Evolutionary conservation across 92 coral and sea anemone genomes (phyloP), one percentile per base, ranked within the genome.

Genomic region (Porites cylindrica): DNA sequence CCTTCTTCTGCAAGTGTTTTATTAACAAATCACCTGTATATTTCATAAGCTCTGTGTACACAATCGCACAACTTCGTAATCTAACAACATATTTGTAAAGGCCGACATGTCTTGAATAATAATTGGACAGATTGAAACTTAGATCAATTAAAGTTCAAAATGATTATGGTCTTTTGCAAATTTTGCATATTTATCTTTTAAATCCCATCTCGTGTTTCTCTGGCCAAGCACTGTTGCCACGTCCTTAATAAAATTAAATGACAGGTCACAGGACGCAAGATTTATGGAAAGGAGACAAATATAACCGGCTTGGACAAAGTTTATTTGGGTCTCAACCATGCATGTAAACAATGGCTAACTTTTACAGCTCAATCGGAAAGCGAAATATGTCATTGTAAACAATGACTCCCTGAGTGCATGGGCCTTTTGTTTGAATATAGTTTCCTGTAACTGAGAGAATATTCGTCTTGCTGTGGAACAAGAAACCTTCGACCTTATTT

Each of bases 151-250:
- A 78, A 78, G 51, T 74, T 51, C 61, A 56, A 56, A 56, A 56
- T 56, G 61, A 56, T 56, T 60, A 17, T 19, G 74, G 74, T 70
- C 86, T 59, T 62, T 23, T 11, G 51, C 71, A 73, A 83, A 83
- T 83, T 62, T 83, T 72, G 53, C 80, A 83, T 83, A 47, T 75
- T 62, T 83, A 83, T 73, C 73, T 21, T 20, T 12, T 74, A 83
- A 73, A 83, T 83, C 87, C 87, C 73, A 2, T 83, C 87, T 83
- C 73, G 53, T 53, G 64, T 83, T 74, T 83, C 87, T 74, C 87
- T 74, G 59, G 16, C 58, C 20, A 43, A 14, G 63, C 11, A 20
- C 43, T 72, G 59, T 19, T 74, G 56, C 80, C 80, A 62, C 74
- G 87, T 8, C 61, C 43, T 83, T 73, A 74, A 62, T 71, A 78